Conservation (phyloP, 2,797 vertebrate species). For the Neopelma chrysocephalum region DNA sequence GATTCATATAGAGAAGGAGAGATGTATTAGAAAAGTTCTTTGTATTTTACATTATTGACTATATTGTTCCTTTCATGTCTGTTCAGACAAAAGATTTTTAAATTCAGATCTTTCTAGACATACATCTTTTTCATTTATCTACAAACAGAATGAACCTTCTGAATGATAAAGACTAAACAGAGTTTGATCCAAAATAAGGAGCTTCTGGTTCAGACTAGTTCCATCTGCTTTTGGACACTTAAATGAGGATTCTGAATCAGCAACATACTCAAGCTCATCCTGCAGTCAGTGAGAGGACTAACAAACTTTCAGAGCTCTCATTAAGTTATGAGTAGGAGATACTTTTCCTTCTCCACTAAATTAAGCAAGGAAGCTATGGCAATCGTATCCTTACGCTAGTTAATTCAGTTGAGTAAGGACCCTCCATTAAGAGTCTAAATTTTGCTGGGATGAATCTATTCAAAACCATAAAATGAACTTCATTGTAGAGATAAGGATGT, state of each 20-base stretch:
- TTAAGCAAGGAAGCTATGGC: not conserved
- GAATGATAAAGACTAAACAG: not conserved
- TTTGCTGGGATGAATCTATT: not conserved
- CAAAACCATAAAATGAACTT: not conserved
- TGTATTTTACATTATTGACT: not conserved
- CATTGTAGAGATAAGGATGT: not conserved
- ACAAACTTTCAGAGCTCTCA: not conserved
- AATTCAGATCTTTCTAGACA: not conserved
- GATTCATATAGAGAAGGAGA: not conserved
- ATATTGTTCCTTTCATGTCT: not conserved
- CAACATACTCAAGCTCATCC: not conserved
- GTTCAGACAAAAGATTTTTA: not conserved
- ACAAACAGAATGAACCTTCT: not conserved
- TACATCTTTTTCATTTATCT: not conserved
- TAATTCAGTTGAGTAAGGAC: not conserved
- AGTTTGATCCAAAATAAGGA: not conserved
- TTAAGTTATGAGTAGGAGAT: not conserved
- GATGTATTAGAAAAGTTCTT: not conserved
- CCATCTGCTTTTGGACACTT: not conserved
- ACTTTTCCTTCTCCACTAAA: not conserved
- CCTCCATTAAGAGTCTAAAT: not conserved
- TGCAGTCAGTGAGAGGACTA: not conserved
- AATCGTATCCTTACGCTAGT: not conserved
- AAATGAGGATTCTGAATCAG: not conserved
- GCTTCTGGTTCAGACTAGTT: not conserved